phyloP scores from a whole-genome alignment of 2,888 invertebrate species.

The Trissolcus japonicus region DNA sequence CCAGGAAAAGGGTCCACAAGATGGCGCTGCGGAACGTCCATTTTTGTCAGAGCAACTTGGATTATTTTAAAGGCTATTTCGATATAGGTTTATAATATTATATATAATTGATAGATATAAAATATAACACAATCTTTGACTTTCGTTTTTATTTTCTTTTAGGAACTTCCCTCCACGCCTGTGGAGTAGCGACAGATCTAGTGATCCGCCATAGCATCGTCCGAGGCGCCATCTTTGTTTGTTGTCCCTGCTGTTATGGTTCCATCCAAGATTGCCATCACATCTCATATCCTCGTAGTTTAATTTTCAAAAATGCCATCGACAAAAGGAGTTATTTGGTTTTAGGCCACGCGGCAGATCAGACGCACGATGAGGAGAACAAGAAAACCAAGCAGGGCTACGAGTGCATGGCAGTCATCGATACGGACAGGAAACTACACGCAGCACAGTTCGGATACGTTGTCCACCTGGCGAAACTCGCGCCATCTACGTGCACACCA shows the following conservation, averaged over 20 bases:
- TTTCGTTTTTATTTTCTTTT: background rate
- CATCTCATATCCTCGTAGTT: conserved; percentile 89
- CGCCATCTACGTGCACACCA: conserved; percentile 90
- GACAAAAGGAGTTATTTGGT: conserved; percentile 83
- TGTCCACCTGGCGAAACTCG: conserved; percentile 85
- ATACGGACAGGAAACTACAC: conserved; percentile 87
- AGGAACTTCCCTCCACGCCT: conserved; percentile 92
- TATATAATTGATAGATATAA: background rate
- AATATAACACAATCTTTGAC: too few relatives aligned
- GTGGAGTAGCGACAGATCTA: conserved; percentile 95
- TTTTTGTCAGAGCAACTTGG: conserved; percentile 92
- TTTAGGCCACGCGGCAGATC: conserved; percentile 94
- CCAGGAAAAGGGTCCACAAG: conserved; percentile 82
- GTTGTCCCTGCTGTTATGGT: conserved; percentile 97
- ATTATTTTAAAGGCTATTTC: conserved; percentile 89
- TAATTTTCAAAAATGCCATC: conserved; percentile 77
- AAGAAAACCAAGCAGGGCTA: conserved; percentile 86
- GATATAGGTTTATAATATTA: conserved; percentile 80
- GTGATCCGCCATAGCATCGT: conserved; percentile 90
- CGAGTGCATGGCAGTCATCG: conserved; percentile 91
- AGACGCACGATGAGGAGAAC: conserved; percentile 87
- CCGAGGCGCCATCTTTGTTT: conserved; percentile 87
- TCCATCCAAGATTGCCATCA: conserved; percentile 88
- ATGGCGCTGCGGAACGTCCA: conserved; percentile 85
- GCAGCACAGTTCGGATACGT: conserved; percentile 87